Evolutionary conservation across 2,797 vertebrate species (phyloP), one percentile per base, ranked within the genome.

Genomic region (Adelosebastes latens): DNA sequence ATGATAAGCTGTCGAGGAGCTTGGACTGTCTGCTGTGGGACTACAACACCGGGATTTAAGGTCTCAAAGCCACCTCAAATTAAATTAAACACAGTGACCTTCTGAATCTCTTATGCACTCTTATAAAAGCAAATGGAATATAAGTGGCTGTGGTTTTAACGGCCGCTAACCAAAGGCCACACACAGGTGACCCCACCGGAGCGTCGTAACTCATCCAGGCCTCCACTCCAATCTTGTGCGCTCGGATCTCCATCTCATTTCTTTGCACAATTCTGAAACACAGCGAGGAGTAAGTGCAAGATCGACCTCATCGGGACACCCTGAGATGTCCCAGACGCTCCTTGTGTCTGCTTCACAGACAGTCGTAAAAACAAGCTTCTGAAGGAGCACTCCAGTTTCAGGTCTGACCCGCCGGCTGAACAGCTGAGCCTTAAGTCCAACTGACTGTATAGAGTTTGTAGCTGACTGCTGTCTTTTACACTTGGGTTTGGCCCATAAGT

Each of bases 1-100:
- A 92, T 88, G 79, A 92, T 95, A 95, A 96, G 90, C 93, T 90
- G 88, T 77, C 59, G 77, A 77, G 87, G 81, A 91, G 90, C 89
- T 90, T 72, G 81, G 90, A 79, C 91, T 92, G 95, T 95, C 94
- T 95, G 91, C 86, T 58, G 55, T 22, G 77, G 85, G 90, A 81
- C 87, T 75, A 78, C 69, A 87, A 81, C 79, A 79, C 81, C 52
- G 1, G 88, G 91, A 92, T 87, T 93, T 89, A 87, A 86, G 84
- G 81, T 88, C 90, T 83, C 84, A 87, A 88, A 92, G 86, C 80
- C 66, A 86, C 87, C 86, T 88, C 81, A 84, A 92, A 92, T 94
- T 90, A 55, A 94, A 94, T 94, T 89, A 88, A 89, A 88, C 29
- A 46, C 67, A 74, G 65, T 61, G 68, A 64, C 16, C 34, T 78